Conservation (phyloP, 1,140 invertebrate genomes). For the Brachionus rotundiformis region DNA sequence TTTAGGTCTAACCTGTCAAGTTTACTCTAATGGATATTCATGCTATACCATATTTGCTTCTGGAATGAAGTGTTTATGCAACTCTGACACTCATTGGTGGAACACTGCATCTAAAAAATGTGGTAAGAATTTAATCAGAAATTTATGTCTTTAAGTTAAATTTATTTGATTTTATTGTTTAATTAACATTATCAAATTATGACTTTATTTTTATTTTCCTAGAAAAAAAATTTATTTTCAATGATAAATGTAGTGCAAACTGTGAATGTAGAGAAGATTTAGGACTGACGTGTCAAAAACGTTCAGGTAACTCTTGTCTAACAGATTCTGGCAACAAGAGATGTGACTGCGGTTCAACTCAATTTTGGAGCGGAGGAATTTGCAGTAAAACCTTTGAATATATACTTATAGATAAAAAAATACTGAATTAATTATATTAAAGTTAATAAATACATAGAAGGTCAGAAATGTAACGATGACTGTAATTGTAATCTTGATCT, state of each 20-base stretch:
- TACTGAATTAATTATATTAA: not conserved
- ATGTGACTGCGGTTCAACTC: not conserved
- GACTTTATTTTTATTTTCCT: not conserved
- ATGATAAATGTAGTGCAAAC: not conserved
- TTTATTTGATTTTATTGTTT: not conserved
- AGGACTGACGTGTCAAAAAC: not conserved
- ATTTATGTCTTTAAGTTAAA: no score
- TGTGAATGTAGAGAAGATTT: constrained; percentile 6
- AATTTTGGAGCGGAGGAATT: not conserved
- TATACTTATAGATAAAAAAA: not conserved
- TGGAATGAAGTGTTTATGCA: not conserved
- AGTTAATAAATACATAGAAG: no score
- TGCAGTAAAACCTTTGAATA: not conserved
- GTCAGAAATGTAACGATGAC: no score
- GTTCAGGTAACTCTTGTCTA: not conserved
- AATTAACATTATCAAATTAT: no score
- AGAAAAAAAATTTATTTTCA: not conserved
- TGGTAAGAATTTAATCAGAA: not conserved
- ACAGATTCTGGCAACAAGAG: not conserved
- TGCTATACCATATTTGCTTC: not conserved
- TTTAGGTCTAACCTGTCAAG: not conserved
- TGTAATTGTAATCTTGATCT: no score
- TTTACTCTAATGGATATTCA: not conserved
- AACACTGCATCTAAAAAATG: not conserved
- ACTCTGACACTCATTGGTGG: not conserved